Percentiles rank a stretch among this genome's conserved stretches.
Conservation (phyloP, 2,888 invertebrate genomes). For the Rhingia rostrata region DNA sequence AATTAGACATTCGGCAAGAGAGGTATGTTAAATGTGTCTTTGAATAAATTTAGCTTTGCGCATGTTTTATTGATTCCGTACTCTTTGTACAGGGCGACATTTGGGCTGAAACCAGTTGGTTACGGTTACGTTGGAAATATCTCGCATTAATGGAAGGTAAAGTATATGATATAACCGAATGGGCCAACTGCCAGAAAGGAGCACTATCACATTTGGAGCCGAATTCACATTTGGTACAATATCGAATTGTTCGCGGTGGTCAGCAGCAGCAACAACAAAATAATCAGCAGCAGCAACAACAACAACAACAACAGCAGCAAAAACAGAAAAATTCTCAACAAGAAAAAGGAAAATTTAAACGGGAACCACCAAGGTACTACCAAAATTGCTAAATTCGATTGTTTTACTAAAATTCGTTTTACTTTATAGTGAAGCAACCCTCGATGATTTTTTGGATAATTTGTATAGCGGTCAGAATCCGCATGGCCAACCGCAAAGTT, state of each 20-base stretch:
- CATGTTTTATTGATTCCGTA: too few species aligned
- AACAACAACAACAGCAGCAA: conserved; percentile 77
- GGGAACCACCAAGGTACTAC: conserved; percentile 75
- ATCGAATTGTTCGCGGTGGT: conserved; percentile 83
- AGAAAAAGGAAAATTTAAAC: conserved; percentile 76
- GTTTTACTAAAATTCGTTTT: not conserved
- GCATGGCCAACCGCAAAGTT: conserved; percentile 77
- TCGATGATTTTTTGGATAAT: conserved; percentile 83
- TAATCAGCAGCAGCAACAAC: conserved; percentile 76
- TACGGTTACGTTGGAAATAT: conserved; percentile 96
- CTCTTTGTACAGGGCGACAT: conserved; percentile 90
- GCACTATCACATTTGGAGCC: conserved; percentile 89
- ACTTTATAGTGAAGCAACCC: conserved; percentile 80
- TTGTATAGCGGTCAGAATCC: conserved; percentile 83
- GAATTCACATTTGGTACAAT: conserved; percentile 94
- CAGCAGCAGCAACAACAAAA: conserved; percentile 79
- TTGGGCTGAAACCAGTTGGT: conserved; percentile 95
- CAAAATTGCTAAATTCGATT: not conserved
- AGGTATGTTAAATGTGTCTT: conserved; percentile 84
- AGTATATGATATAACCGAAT: conserved; percentile 97
- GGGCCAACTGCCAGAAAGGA: conserved; percentile 95
- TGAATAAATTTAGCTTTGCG: not conserved
- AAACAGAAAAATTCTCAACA: conserved; percentile 76
- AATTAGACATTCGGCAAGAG: conserved; percentile 94
- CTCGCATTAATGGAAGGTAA: conserved; percentile 98